phyloP scores from a whole-genome alignment of 2,888 invertebrate species.

The Harpalus rubripes region DNA sequence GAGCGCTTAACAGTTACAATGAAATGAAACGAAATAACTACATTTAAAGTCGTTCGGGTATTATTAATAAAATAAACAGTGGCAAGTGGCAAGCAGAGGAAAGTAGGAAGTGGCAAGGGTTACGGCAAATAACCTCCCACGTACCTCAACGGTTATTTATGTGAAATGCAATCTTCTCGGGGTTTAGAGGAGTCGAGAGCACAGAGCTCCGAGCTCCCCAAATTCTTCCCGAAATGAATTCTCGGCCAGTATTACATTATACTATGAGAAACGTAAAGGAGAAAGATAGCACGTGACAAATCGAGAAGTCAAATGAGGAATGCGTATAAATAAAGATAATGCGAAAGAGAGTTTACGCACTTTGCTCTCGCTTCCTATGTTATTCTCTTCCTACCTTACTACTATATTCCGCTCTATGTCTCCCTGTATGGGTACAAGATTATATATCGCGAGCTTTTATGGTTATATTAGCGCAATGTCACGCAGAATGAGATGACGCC shows the following conservation, averaged over 20 bases:
- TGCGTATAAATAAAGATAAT: conserved; percentile 67
- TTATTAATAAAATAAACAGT: conserved; percentile 66
- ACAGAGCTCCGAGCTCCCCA: conserved; percentile 20
- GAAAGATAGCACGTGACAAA: conserved; percentile 65
- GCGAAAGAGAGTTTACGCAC: conserved; percentile 62
- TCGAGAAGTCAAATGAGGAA: conserved; percentile 67
- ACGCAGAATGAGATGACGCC: conserved; percentile 55
- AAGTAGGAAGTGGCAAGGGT: conserved; percentile 22
- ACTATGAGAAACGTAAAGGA: conserved; percentile 61
- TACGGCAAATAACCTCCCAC: conserved; percentile 33
- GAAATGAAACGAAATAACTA: conserved; percentile 56
- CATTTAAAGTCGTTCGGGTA: conserved; percentile 61
- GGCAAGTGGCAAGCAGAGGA: conserved; percentile 19
- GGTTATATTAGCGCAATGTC: conserved; percentile 60
- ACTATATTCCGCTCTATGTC: background rate
- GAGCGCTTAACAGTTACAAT: conserved; percentile 47
- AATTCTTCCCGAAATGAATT: conserved; percentile 65
- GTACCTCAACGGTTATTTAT: conserved; percentile 62
- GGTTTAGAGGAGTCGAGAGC: conserved; percentile 28
- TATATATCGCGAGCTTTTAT: conserved; percentile 53
- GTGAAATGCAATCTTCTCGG: conserved; percentile 62
- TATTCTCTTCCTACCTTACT: conserved; percentile 3
- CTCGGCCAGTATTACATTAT: conserved; percentile 62
- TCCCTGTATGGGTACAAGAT: conserved; percentile 22
- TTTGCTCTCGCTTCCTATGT: conserved; percentile 43